Conservation (phyloP, 2,797 vertebrate species). For the Neomorphus geoffroyi region DNA sequence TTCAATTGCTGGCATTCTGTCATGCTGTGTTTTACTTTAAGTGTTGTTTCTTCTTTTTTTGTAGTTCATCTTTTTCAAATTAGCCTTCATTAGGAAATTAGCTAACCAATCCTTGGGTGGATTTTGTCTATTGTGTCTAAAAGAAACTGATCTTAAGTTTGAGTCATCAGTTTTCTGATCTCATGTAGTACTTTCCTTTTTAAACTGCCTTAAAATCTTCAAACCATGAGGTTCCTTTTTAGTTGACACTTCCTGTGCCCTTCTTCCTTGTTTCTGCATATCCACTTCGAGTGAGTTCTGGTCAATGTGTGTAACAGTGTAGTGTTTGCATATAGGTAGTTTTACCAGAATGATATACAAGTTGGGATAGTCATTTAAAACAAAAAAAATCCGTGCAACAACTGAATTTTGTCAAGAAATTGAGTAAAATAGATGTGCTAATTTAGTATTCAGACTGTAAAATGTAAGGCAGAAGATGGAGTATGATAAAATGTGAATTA, state of each 20-base stretch:
- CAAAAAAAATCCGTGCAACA: neutral
- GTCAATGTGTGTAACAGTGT: neutral
- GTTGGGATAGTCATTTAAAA: neutral
- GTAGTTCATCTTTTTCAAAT: neutral
- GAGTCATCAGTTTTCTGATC: neutral
- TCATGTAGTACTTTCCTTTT: neutral
- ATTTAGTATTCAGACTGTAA: neutral
- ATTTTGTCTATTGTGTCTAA: neutral
- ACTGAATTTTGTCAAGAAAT: neutral
- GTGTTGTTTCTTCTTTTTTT: neutral
- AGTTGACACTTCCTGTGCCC: neutral
- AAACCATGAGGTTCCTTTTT: neutral
- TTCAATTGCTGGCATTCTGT: neutral
- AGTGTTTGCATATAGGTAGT: neutral
- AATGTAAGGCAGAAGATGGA: neutral
- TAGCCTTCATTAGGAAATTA: neutral
- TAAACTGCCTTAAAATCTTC: neutral
- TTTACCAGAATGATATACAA: neutral
- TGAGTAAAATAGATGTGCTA: neutral
- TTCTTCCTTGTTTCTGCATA: neutral
- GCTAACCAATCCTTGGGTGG: neutral
- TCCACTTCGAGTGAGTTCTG: neutral
- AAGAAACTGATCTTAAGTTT: neutral
- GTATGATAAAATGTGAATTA: neutral
- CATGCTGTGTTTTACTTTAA: neutral